Evolutionary conservation across 2,113 vertebrate species (phyloP).

Genomic region (Heloderma charlesbogerti): DNA sequence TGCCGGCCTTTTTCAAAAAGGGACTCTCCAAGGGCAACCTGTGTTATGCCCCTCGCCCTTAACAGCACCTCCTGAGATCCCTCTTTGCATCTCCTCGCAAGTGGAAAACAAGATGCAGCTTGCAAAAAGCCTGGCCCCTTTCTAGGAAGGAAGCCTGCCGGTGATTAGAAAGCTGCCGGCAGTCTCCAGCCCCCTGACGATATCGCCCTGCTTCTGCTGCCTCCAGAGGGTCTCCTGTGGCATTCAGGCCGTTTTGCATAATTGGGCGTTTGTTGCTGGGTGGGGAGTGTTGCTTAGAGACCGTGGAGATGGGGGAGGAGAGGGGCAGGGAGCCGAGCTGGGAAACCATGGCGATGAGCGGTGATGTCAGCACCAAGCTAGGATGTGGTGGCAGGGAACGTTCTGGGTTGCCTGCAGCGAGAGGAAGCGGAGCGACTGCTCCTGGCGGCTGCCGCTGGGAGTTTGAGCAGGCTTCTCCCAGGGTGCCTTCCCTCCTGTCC

Average conservation of each 20-base stretch:
- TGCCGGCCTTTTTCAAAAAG: background rate
- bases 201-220: background rate
- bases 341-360: slow-evolving; percentile 6
- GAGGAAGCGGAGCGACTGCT: background rate
- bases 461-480: no score
- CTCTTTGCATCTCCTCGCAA: background rate
- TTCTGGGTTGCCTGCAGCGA: background rate
- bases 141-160: background rate
- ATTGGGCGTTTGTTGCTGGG: background rate
- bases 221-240: background rate
- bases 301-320: slow-evolving; percentile 37
- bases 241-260: background rate
- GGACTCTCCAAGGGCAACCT: background rate
- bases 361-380: background rate
- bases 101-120: background rate
- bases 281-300: slow-evolving; percentile 63
- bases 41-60: background rate
- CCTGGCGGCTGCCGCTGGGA: background rate
- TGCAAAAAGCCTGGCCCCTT: background rate
- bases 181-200: fast-evolving
- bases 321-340: background rate
- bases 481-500: no score
- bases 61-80: background rate
- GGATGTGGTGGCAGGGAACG: background rate
- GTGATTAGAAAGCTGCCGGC: background rate